Percentiles rank a stretch among this genome's conserved stretches.
phyloP scores from a whole-genome alignment of 2,797 vertebrate species.

The Hippoglossus hippoglossus region DNA sequence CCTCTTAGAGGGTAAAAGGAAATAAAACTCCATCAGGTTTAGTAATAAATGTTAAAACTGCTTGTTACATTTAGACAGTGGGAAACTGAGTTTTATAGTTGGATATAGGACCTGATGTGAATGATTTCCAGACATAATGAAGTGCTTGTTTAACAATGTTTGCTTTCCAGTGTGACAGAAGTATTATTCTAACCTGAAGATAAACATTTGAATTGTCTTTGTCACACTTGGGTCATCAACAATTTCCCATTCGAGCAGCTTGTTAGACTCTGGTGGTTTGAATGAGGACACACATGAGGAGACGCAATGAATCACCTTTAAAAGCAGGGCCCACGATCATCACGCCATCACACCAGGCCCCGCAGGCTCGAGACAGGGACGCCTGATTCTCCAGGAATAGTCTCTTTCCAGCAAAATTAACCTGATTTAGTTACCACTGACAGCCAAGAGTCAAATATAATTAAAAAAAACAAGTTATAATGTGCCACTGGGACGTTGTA shows the following conservation, averaged over 20 bases:
- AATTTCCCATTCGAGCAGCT: background rate
- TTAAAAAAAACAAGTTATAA: background rate
- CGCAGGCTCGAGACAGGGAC: background rate
- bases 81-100: too few relatives aligned
- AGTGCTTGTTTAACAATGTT: too few relatives aligned
- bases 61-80: too few relatives aligned
- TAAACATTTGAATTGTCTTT: background rate
- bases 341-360: too few relatives aligned
- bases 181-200: background rate
- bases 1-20: too few relatives aligned
- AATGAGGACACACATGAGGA: background rate
- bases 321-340: too few relatives aligned
- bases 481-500: background rate
- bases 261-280: background rate
- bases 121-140: too few relatives aligned
- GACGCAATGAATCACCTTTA: background rate
- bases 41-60: too few relatives aligned
- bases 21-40: too few relatives aligned
- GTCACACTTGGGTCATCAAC: background rate
- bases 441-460: conserved; percentile 14
- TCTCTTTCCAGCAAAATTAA: background rate
- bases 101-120: too few relatives aligned
- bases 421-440: background rate
- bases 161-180: too few relatives aligned
- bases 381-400: background rate